Evolutionary conservation across 2,797 vertebrate species (phyloP), one percentile per base, ranked within the genome.

Genomic region (Botia kubotai): DNA sequence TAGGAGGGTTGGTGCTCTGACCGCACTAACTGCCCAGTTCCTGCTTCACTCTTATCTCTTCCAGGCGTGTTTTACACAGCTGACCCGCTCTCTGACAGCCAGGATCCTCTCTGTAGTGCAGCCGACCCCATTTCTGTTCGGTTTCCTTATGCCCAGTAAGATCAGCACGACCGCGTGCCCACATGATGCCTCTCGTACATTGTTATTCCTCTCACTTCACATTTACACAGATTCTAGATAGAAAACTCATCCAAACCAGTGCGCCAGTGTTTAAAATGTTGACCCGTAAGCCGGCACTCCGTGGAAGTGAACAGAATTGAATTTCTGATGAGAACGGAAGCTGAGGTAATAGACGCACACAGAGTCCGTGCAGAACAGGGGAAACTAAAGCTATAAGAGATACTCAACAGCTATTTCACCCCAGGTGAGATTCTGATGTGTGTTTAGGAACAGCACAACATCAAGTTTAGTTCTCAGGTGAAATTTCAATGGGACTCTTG

Each of bases 401-500:
- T 52, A 43, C 26, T 57, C 8, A 19, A 12, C 14, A 36, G 36
- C 16, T 55, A 66, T 84, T 82, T 69, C 79, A 57, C 53, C 52
- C 36, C 21, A 33, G 78, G 78, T 43, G 71, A 79, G 63, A 79
- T 69, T 65, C 66, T 19, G 2, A 50, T 43, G 75, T 79, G 66
- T 71, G 72, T 79, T 84, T 82, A 63, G 52, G 7, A 52, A 53
- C 62, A 71, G 12, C 21, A 52, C 69, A 63, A 78, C n/a, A 60
- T 21, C 72, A 66, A 67, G 33, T 74, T 63, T 52, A 6, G 4
- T 55, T 36, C 36, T 65, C 23, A 0, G n/a, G 60, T 71, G n/a
- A 69, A 83, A 83, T 84, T 81, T 81, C 72, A 84, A 77, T 84
- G 43, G 58, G 74, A 19, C 21, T 26, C 23, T 26, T 26, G 23